Conservation (phyloP, 2,888 invertebrate genomes). For the Thalpophila matura region DNA sequence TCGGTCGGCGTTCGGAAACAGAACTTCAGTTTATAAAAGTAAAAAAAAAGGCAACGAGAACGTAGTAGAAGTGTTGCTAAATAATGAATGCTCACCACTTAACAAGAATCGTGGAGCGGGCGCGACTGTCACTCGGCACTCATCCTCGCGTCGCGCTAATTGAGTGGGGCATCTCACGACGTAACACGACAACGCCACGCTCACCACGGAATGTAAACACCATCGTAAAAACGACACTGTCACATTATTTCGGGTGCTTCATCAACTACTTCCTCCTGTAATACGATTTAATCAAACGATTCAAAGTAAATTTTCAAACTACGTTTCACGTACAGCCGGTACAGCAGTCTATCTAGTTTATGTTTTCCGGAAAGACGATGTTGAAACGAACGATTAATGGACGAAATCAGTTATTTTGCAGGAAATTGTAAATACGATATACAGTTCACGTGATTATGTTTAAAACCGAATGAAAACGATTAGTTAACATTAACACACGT, state of each 20-base stretch:
- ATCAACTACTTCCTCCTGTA: slow-evolving; percentile 42
- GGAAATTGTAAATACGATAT: slow-evolving; percentile 26
- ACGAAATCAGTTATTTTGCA: slow-evolving; percentile 38
- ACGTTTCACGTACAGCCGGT: slow-evolving; percentile 27
- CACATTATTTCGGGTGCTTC: slow-evolving; percentile 55
- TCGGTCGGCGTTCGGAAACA: slow-evolving; percentile 32
- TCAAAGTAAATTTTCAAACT: slow-evolving; percentile 40
- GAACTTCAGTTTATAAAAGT: slow-evolving; percentile 52
- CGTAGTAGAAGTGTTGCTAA: slow-evolving; percentile 64
- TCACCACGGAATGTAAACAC: slow-evolving; percentile 69
- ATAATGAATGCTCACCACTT: slow-evolving; percentile 70
- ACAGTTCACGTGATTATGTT: slow-evolving; percentile 25
- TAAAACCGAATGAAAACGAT: slow-evolving; percentile 11
- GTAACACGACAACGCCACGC: slow-evolving; percentile 61
- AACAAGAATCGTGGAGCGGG: slow-evolving; percentile 68
- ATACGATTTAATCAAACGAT: slow-evolving; percentile 47
- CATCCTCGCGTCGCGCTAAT: slow-evolving; percentile 74
- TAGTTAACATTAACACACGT: neutral
- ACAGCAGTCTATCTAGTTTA: slow-evolving; percentile 43
- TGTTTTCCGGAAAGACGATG: slow-evolving; percentile 44
- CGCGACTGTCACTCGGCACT: slow-evolving; percentile 72
- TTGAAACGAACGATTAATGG: slow-evolving; percentile 41
- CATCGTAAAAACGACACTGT: slow-evolving; percentile 67
- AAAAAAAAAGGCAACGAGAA: slow-evolving; percentile 44
- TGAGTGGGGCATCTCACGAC: slow-evolving; percentile 71